phyloP scores from a whole-genome alignment of 2,113 vertebrate species.

The Reinhardtius hippoglossoides region DNA sequence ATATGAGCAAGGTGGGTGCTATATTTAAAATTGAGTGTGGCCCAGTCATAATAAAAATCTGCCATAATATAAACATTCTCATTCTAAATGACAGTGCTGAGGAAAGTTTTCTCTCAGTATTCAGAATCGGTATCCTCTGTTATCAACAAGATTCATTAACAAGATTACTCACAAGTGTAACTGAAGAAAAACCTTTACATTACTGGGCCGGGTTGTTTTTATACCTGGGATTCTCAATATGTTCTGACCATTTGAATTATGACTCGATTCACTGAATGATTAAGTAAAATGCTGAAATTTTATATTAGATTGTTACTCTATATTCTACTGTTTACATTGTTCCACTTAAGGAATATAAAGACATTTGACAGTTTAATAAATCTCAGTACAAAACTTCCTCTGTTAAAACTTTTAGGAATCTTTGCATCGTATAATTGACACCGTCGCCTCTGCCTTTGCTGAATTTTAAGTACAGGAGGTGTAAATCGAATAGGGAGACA shows the following conservation, averaged over 20 bases:
- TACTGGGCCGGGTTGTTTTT: too few species aligned
- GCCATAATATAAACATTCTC: too few species aligned
- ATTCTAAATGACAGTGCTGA: too few species aligned
- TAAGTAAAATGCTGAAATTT: background rate
- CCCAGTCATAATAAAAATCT: too few species aligned
- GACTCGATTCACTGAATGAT: background rate
- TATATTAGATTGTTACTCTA: background rate
- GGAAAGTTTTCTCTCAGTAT: too few species aligned
- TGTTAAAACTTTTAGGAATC: conserved; percentile 13
- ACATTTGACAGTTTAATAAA: background rate
- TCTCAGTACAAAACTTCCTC: background rate
- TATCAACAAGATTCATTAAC: too few species aligned
- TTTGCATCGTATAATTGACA: conserved; percentile 17
- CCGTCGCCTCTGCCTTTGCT: background rate
- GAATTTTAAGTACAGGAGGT: conserved; percentile 45
- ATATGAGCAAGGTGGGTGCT: too few species aligned
- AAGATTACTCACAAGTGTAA: background rate
- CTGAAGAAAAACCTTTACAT: background rate
- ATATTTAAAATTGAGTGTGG: too few species aligned
- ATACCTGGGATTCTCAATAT: background rate
- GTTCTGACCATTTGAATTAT: background rate
- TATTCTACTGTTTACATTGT: background rate
- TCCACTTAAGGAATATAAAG: background rate
- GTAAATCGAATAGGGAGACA: conserved; percentile 27
- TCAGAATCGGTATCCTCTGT: too few species aligned